A percentile compares a stretch with the other conserved stretches of the same genome.
Evolutionary conservation across 1,140 invertebrate genomes (phyloP).

Genomic region (Littorina saxatilis): DNA sequence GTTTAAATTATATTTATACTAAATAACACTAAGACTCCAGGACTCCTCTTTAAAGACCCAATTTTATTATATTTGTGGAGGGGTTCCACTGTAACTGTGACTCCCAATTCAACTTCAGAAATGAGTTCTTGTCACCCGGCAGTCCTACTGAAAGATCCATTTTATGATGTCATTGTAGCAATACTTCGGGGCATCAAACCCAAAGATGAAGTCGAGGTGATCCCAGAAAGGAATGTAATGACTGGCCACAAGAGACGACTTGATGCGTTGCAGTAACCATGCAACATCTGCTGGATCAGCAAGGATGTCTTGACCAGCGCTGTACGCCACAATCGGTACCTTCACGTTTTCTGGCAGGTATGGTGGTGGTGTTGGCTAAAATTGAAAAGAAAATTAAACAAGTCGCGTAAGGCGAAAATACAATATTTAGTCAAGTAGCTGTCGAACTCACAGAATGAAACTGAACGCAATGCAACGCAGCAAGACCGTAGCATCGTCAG

Average conservation of each 20-base stretch:
- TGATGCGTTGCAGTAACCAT: conserved; percentile 75
- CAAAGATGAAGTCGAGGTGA: conserved; percentile 75
- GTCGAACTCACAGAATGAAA: no score
- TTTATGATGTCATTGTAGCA: conserved; percentile 61
- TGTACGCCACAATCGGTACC: conserved; percentile 83
- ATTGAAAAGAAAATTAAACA: conserved; percentile 13
- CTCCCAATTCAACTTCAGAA: no score
- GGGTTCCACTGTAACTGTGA: no score
- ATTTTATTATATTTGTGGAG: no score
- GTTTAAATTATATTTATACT: no score
- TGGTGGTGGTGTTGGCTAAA: conserved; percentile 79
- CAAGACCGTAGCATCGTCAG: no score
- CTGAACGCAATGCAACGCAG: no score
- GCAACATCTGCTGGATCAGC: conserved; percentile 78
- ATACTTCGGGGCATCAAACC: conserved; percentile 54
- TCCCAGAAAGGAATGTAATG: conserved; percentile 62
- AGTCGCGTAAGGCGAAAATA: no score
- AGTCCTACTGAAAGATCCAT: conserved; percentile 38
- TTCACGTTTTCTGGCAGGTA: conserved; percentile 82
- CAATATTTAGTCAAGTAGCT: no score
- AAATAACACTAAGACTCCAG: no score
- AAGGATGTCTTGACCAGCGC: conserved; percentile 84
- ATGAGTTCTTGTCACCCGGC: no score
- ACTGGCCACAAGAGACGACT: conserved; percentile 53
- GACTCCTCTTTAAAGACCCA: no score